Evolutionary conservation across 1,140 invertebrate genomes (phyloP).

Genomic region (Caerostris extrusa): DNA sequence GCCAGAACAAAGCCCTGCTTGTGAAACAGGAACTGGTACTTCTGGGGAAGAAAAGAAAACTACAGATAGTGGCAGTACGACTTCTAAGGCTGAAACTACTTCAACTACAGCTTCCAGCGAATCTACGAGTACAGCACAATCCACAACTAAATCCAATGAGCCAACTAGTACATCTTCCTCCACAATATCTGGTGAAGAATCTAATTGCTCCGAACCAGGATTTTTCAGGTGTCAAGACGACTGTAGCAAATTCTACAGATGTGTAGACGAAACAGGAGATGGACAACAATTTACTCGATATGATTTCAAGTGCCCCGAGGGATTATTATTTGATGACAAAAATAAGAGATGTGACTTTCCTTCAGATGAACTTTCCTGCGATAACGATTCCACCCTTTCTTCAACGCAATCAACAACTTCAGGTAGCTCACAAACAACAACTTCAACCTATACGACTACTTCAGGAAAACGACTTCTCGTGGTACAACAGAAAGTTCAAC

Average conservation of each 20-base stretch:
- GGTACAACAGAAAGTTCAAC: constrained; percentile 21
- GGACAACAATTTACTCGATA: constrained; percentile 83
- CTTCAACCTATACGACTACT: neutral
- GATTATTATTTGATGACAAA: constrained; percentile 81
- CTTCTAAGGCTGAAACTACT: neutral
- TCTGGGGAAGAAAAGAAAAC: neutral
- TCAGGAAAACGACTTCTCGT: neutral
- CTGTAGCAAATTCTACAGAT: constrained; percentile 79
- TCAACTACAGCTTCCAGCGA: neutral
- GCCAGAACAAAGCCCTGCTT: constrained; percentile 77
- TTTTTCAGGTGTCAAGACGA: constrained; percentile 78
- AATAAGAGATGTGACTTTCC: constrained; percentile 79
- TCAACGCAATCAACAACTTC: neutral
- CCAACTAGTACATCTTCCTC: neutral
- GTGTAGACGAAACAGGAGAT: constrained; percentile 83
- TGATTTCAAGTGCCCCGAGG: constrained; percentile 81
- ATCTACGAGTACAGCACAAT: neutral
- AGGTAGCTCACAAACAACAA: neutral
- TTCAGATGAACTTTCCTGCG: constrained; percentile 63
- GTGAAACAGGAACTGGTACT: constrained; percentile 80
- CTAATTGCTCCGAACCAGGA: constrained; percentile 76
- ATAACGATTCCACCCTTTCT: constrained; percentile 48
- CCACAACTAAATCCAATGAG: constrained; percentile 34
- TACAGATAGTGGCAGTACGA: neutral
- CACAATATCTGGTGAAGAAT: neutral